These are phyloP conservation scores for Nephrotoma flavescens DNA, from an alignment of 2,888 invertebrate genomes.

Conservation along the genomic window DNA sequence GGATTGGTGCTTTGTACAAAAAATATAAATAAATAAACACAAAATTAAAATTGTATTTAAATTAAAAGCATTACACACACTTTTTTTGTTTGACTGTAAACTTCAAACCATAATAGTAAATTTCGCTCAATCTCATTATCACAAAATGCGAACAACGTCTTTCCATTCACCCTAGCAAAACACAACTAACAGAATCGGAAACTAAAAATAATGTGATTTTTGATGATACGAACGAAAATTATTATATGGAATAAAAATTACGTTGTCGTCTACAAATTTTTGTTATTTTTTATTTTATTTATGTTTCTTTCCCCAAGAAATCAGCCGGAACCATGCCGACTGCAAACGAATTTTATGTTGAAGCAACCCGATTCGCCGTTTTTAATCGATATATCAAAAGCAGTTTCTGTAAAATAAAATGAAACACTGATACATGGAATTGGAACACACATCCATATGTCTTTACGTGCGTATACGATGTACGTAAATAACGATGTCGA, in stretches of 20 bases:
- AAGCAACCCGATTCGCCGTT: too few relatives aligned
- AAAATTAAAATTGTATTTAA: neutral
- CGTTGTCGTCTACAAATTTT: neutral
- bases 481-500: neutral
- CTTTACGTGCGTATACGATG: neutral
- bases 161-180: neutral
- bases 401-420: too few relatives aligned
- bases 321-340: too few relatives aligned
- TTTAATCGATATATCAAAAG: too few relatives aligned
- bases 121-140: neutral
- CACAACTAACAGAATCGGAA: neutral
- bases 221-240: neutral
- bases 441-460: too few relatives aligned
- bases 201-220: neutral
- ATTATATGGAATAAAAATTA: neutral
- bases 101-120: neutral
- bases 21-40: neutral
- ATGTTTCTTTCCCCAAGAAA: too few relatives aligned
- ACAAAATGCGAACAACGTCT: neutral
- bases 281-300: neutral
- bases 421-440: too few relatives aligned
- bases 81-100: neutral
- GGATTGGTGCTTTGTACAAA: neutral
- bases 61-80: neutral
- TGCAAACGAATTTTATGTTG: too few relatives aligned